phyloP scores from a whole-genome alignment of 2,888 invertebrate genomes.

The Autographa gamma region DNA sequence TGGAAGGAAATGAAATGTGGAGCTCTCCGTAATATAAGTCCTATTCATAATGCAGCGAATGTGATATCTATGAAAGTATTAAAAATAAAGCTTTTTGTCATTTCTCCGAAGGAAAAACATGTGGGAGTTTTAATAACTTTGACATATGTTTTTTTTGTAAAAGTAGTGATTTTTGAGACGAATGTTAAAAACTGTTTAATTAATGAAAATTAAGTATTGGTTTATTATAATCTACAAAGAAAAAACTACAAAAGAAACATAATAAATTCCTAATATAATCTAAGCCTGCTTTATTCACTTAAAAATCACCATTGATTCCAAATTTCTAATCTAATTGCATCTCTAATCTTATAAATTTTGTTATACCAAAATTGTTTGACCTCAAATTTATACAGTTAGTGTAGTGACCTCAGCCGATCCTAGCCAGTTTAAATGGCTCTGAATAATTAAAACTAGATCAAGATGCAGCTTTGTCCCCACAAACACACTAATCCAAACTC shows the following conservation, averaged over 20 bases:
- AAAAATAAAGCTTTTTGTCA: constrained; percentile 13
- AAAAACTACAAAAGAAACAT: no score
- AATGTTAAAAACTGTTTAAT: no score
- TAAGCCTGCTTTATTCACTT: no score
- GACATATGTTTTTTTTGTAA: background rate
- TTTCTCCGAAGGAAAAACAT: background rate
- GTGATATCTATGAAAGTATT: constrained; percentile 22
- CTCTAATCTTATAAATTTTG: background rate
- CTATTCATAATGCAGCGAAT: constrained; percentile 29
- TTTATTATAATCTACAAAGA: no score
- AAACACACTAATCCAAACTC: background rate
- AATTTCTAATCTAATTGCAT: no score
- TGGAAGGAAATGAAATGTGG: constrained; percentile 42
- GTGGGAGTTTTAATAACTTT: background rate
- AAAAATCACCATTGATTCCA: no score
- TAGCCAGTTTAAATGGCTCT: constrained; percentile 2
- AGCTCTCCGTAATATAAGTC: constrained; percentile 23
- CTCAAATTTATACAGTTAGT: background rate
- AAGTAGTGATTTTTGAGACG: background rate
- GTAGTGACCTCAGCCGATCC: background rate
- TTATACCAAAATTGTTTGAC: background rate
- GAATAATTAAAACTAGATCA: constrained; percentile 2
- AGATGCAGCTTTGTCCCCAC: constrained; percentile 3
- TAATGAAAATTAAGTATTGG: no score
- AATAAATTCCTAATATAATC: no score